phyloP scores from a whole-genome alignment of 2,113 vertebrate species.

The Vidua macroura region DNA sequence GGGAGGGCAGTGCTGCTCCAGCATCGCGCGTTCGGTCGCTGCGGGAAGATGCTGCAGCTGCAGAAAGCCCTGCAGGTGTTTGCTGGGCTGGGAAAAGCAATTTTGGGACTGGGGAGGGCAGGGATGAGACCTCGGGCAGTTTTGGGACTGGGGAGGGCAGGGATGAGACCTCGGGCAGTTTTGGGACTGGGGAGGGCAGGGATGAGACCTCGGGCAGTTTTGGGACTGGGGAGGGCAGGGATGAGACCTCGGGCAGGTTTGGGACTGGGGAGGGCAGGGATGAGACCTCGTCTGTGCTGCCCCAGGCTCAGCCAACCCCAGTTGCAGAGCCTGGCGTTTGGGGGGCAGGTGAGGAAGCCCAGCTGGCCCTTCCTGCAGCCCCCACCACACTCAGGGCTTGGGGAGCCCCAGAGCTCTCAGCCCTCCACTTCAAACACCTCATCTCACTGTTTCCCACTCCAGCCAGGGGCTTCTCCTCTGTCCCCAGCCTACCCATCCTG shows the following conservation, averaged over 20 bases:
- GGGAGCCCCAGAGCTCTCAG: neutral
- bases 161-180: neutral
- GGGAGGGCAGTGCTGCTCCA: neutral
- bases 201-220: neutral
- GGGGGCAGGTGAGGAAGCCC: neutral
- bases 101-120: neutral
- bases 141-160: too few species aligned
- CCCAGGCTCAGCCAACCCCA: neutral
- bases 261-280: neutral
- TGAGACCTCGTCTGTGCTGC: neutral
- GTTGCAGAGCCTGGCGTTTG: rapidly evolving
- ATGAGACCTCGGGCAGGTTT: neutral
- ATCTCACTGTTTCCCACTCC: neutral
- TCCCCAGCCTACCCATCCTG: neutral
- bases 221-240: too few species aligned
- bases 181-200: neutral
- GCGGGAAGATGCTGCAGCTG: neutral
- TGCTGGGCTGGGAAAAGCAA: neutral
- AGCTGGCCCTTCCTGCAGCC: neutral
- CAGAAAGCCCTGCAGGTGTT: neutral
- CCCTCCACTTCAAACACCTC: neutral
- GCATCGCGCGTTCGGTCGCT: neutral
- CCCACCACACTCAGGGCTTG: rapidly evolving
- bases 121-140: neutral
- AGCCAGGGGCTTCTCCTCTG: neutral